Evolutionary conservation across 2,888 invertebrate species (phyloP).

Genomic region (Cephus pulcher): DNA sequence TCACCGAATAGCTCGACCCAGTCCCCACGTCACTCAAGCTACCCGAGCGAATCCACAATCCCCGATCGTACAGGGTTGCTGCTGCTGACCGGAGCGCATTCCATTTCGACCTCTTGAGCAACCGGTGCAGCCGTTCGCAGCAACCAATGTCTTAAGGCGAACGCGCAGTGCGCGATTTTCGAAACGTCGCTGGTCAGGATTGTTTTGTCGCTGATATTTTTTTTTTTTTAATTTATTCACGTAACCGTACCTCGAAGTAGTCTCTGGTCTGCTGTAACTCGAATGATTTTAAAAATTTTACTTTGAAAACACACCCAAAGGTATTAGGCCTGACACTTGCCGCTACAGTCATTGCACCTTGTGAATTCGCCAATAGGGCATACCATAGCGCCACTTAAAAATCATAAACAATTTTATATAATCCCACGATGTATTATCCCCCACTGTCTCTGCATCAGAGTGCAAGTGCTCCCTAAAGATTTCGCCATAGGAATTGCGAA

Average conservation of each 20-base stretch:
- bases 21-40: background rate
- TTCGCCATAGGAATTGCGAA: background rate
- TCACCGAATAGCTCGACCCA: background rate
- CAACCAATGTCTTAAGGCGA: background rate
- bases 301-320: too few relatives aligned
- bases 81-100: slow-evolving; percentile 6
- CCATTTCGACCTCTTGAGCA: background rate
- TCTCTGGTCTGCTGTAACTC: background rate
- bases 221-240: background rate
- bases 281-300: background rate
- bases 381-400: background rate
- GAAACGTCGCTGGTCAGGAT: background rate
- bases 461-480: background rate
- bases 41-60: background rate
- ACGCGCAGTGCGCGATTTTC: background rate
- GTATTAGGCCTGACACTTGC: background rate
- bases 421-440: background rate
- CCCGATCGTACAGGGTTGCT: background rate
- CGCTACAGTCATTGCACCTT: background rate
- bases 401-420: background rate
- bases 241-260: background rate
- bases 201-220: background rate
- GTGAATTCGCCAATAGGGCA: background rate
- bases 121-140: background rate
- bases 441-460: too few relatives aligned